Evolutionary conservation across 1,140 invertebrate genomes (phyloP), one percentile per base, ranked within the genome.

Genomic region (Mya arenaria): DNA sequence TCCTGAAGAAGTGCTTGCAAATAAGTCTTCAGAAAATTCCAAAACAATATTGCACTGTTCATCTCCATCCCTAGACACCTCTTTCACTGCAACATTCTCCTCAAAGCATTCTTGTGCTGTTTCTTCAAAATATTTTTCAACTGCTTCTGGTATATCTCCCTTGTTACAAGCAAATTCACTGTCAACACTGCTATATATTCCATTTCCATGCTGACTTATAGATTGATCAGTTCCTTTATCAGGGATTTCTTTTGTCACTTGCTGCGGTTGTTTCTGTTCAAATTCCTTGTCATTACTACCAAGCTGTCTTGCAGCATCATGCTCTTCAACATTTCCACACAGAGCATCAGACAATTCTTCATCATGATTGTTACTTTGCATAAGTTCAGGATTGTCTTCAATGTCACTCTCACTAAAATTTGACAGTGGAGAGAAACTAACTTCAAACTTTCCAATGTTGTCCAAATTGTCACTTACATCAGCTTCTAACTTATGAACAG

Each of bases 361-460:
- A n/a, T n/a, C n/a, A n/a, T n/a, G n/a, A n/a, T n/a, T n/a, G n/a
- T n/a, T n/a, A n/a, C n/a, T n/a, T n/a, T n/a, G n/a, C n/a, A n/a
- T n/a, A n/a, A n/a, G n/a, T n/a, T n/a, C n/a, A n/a, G n/a, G n/a
- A n/a, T n/a, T n/a, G 28, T 62, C 44, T 55, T 78, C 66, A 63
- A 65, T 56, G 41, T 83, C 83, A 82, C 58, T 82, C 32, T 75
- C 62, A 34, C 63, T 74, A 10, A 66, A 63, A 60, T 82, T 37
- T 56, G 84, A 85, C 28, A 88, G 58, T 25, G 87, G 87, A 28
- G 85, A 87, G 55, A 81, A 87, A 55, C 65, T 81, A 1, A 88
- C 83, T 37, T 79, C 56, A 83, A 88, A 88, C 52, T 62, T 83
- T 25, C 30, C 80, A 36, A 41, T 58, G 17, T 60, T 60, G 19